A percentile compares a stretch with the other conserved stretches of the same genome.
These are phyloP conservation scores for Crax fasciolata DNA, from an alignment of 2,797 vertebrate genomes.

Conservation along the genomic window DNA sequence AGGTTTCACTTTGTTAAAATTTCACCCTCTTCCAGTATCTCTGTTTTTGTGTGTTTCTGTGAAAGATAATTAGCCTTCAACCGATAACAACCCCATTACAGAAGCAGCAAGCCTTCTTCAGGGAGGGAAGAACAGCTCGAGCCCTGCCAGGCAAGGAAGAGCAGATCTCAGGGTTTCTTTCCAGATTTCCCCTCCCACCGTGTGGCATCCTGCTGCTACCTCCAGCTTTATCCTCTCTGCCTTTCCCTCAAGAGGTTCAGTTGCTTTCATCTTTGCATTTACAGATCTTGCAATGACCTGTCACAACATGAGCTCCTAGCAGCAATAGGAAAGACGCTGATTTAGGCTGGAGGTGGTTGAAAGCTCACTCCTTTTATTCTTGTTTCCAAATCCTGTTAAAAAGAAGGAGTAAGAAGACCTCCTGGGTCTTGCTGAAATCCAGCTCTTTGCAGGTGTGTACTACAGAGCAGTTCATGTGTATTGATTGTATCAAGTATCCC, in stretches of 20 bases:
- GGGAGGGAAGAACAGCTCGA: background rate
- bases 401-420: background rate
- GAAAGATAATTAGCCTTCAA: slow-evolving; percentile 3
- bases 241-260: slow-evolving; percentile 26
- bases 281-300: background rate
- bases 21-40: background rate
- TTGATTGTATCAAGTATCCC: slow-evolving; percentile 9
- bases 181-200: background rate
- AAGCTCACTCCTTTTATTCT: slow-evolving; percentile 36
- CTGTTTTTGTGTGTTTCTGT: background rate
- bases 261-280: slow-evolving; percentile 32
- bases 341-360: slow-evolving; percentile 15
- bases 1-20: background rate
- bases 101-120: background rate
- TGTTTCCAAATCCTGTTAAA: slow-evolving; percentile 1
- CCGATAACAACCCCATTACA: background rate
- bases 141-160: background rate
- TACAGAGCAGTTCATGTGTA: slow-evolving; percentile 1
- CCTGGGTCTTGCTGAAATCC: slow-evolving; percentile 3
- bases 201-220: slow-evolving; percentile 31
- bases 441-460: background rate
- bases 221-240: slow-evolving; percentile 47
- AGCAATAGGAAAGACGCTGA: slow-evolving; percentile 38
- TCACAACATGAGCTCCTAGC: slow-evolving; percentile 37
- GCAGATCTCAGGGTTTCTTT: slow-evolving; percentile 19